Evolutionary conservation across 2,797 vertebrate species (phyloP).

Genomic region (Sphenodon punctatus): DNA sequence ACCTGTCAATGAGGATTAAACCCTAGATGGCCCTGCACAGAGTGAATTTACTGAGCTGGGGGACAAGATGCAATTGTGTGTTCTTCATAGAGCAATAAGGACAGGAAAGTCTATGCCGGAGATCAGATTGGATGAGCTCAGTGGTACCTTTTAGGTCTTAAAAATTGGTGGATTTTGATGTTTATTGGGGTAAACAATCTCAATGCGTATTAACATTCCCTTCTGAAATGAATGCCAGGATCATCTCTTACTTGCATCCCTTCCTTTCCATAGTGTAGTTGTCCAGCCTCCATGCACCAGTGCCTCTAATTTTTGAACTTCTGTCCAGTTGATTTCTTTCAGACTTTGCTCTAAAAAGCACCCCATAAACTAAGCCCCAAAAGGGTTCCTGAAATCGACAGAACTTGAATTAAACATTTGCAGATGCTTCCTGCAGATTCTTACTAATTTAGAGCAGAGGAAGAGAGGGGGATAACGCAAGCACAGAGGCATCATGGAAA

Average conservation of each 20-base stretch:
- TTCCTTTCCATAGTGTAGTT: neutral
- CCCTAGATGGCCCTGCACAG: too few relatives aligned
- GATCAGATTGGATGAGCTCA: too few relatives aligned
- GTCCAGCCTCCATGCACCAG: neutral
- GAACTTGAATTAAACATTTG: conserved; percentile 45
- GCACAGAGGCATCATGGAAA: neutral
- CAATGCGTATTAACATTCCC: neutral
- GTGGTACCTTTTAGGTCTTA: too few relatives aligned
- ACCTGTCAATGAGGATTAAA: too few relatives aligned
- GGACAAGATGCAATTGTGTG: too few relatives aligned
- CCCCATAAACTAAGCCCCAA: conserved; percentile 1
- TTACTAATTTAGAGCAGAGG: conserved; percentile 13
- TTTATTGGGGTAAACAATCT: neutral
- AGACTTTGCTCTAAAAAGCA: neutral
- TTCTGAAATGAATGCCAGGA: neutral
- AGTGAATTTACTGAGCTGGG: too few relatives aligned
- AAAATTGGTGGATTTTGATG: neutral
- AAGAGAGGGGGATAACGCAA: conserved; percentile 26
- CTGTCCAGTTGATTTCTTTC: conserved; percentile 31
- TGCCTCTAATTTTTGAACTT: neutral
- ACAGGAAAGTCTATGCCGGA: too few relatives aligned
- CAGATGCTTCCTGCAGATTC: neutral
- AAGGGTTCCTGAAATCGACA: conserved; percentile 10
- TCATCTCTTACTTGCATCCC: neutral
- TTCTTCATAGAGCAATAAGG: too few relatives aligned